These are phyloP conservation scores for Thinocorus orbignyianus DNA, from an alignment of 2,113 vertebrate species.

Conservation along the genomic window DNA sequence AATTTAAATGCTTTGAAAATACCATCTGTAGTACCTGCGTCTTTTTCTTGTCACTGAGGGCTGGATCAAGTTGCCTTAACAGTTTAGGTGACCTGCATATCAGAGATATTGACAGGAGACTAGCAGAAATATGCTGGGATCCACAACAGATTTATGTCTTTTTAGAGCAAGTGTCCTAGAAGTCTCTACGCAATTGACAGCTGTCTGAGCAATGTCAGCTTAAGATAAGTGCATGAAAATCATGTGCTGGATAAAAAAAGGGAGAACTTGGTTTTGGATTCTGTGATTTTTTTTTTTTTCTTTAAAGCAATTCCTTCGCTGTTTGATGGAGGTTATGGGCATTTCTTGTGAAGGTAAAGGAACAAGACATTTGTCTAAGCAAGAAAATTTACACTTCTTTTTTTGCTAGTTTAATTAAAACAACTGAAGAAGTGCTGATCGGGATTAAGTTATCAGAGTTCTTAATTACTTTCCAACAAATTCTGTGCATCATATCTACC, in stretches of 20 bases:
- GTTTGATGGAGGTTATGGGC: neutral
- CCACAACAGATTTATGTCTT: neutral
- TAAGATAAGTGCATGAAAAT: neutral
- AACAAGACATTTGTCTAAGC: neutral
- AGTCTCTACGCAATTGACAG: neutral
- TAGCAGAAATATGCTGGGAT: neutral
- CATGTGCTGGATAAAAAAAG: neutral
- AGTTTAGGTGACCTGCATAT: neutral
- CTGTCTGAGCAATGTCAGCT: neutral
- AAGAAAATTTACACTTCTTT: neutral
- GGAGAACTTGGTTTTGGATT: neutral
- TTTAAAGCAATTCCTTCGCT: neutral
- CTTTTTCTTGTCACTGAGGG: neutral
- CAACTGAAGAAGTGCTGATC: neutral
- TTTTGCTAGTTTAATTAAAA: neutral
- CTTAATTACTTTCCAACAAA: neutral
- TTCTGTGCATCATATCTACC: neutral
- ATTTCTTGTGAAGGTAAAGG: neutral
- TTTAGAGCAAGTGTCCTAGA: neutral
- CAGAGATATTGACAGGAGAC: neutral
- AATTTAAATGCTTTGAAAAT: constrained; percentile 27
- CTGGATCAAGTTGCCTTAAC: neutral
- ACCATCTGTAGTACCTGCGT: neutral
- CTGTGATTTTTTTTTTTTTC: neutral
- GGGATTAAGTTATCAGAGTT: neutral